Percentiles rank a stretch among this genome's conserved stretches.
Conservation (phyloP, 2,888 invertebrate species). For the Polia nebulosa region DNA sequence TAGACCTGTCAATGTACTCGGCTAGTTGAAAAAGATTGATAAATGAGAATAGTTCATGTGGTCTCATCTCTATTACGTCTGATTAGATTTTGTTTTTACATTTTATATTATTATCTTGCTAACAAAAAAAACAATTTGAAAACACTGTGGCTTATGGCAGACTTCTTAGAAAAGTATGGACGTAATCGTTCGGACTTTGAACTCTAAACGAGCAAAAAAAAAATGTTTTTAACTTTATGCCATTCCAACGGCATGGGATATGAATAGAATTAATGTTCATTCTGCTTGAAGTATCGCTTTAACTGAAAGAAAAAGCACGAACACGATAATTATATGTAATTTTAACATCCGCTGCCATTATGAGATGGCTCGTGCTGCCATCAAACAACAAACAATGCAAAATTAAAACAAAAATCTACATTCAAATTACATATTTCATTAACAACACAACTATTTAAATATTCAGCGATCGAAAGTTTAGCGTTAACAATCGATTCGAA, state of each 20-base stretch:
- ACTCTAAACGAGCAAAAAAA: slow-evolving; percentile 34
- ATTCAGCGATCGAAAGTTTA: slow-evolving; percentile 32
- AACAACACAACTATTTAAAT: slow-evolving; percentile 28
- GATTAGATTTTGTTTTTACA: slow-evolving; percentile 13
- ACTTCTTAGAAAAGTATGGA: not conserved
- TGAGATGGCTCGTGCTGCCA: not conserved
- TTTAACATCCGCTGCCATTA: slow-evolving; percentile 38
- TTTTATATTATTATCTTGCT: not conserved
- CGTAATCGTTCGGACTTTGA: slow-evolving; percentile 24
- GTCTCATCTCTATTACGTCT: slow-evolving; percentile 33
- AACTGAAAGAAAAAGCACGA: slow-evolving; percentile 26
- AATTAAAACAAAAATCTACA: slow-evolving; percentile 31
- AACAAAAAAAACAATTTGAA: not conserved
- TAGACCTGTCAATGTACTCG: slow-evolving; percentile 26
- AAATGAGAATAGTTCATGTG: slow-evolving; percentile 34
- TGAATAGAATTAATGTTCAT: slow-evolving; percentile 44
- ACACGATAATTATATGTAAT: slow-evolving; percentile 33
- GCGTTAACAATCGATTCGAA: slow-evolving; percentile 35
- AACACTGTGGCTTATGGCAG: not conserved
- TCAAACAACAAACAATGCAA: slow-evolving; percentile 38
- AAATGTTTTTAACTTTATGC: slow-evolving; percentile 16
- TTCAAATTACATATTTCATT: slow-evolving; percentile 26
- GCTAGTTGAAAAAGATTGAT: slow-evolving; percentile 55
- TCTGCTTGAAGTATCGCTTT: slow-evolving; percentile 18
- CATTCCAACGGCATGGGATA: not conserved